Evolutionary conservation across 2,888 invertebrate species (phyloP), one percentile per base, ranked within the genome.

Genomic region (Sinotaia quadrata): DNA sequence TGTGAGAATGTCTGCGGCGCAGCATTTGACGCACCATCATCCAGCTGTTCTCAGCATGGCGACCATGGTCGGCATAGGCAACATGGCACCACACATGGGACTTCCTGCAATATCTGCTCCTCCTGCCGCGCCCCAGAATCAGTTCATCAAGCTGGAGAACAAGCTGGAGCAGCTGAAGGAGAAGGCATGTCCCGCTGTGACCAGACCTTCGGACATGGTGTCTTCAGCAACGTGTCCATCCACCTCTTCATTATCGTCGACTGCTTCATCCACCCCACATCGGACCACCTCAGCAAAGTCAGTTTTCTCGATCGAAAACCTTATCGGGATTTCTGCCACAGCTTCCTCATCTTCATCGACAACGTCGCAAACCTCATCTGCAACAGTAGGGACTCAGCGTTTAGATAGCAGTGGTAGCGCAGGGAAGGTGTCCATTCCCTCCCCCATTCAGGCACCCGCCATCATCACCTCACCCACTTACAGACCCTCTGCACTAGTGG

Each of bases 271-370:
- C 7, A 49, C 66, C 24, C 33, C 68, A 21, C 36, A 67, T 27
- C 24, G 60, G 1, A 21, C 67, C 15, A n/a, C 66, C 2, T n/a
- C 58, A 24, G 49, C 67, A 21, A 79, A 79, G 67, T 74, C 76
- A 29, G 87, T 89, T 69, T 91, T 91, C 83, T 90, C 90, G 78
- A 91, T 91, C 84, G 91, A 91, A 81, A 90, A 90, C 31, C 88
- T 91, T 24, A 91, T 91, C 75, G 91, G 91, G 73, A 82, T 76
- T 21, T 47, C 72, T 52, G 67, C 77, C 71, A 27, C 78, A 34
- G 63, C 72, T n/a, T 52, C 52, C 51, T 56, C 67, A 24, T n/a
- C 67, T n/a, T 18, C 58, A 27, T 57, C 74, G 3, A 12, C 71
- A 29, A n/a, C 73, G 29, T 41, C 58, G 12, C 7, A 27, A 12